phyloP scores from a whole-genome alignment of 1,140 invertebrate species.

The Harlomillsia oculata region DNA sequence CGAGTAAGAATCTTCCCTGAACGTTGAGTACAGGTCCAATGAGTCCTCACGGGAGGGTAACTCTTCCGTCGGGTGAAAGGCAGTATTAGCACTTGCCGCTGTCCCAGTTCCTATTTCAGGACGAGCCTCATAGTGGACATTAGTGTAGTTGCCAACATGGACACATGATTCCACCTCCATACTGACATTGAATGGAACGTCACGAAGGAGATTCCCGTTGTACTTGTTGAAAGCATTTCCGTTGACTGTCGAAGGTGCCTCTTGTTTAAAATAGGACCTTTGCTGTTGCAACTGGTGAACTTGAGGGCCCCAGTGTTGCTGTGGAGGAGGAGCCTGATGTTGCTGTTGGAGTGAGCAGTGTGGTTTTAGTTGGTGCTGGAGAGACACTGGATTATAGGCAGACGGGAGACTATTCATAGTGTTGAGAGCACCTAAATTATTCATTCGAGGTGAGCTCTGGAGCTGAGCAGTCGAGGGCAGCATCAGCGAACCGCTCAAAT shows the following conservation, averaged over 20 bases:
- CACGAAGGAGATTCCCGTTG: slow-evolving; percentile 44
- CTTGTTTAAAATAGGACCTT: slow-evolving; percentile 25
- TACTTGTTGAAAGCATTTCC: slow-evolving; percentile 35
- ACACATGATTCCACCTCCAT: slow-evolving; percentile 53
- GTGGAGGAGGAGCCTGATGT: too few relatives aligned
- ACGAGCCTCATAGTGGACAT: slow-evolving; percentile 48
- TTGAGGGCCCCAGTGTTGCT: slow-evolving; percentile 29
- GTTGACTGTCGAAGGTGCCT: slow-evolving; percentile 1
- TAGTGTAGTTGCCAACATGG: slow-evolving; percentile 53
- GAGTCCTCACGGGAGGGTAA: slow-evolving; percentile 52
- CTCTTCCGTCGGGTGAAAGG: slow-evolving; percentile 36
- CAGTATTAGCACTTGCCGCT: neutral
- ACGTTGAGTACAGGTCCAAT: slow-evolving; percentile 51
- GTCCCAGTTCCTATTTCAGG: neutral
- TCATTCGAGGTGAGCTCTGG: slow-evolving; percentile 22
- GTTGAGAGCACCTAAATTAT: slow-evolving; percentile 22
- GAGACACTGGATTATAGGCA: neutral
- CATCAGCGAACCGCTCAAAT: slow-evolving; percentile 16
- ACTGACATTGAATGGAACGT: slow-evolving; percentile 47
- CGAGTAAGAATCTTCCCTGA: slow-evolving; percentile 57
- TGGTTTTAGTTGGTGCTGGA: slow-evolving; percentile 24
- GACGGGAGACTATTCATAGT: slow-evolving; percentile 20
- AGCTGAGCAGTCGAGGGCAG: slow-evolving; percentile 13
- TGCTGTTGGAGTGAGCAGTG: slow-evolving; percentile 22
- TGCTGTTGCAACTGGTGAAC: slow-evolving; percentile 19